Conservation (phyloP, 1,140 invertebrate species). For the Pseudomyrmex gracilis region DNA sequence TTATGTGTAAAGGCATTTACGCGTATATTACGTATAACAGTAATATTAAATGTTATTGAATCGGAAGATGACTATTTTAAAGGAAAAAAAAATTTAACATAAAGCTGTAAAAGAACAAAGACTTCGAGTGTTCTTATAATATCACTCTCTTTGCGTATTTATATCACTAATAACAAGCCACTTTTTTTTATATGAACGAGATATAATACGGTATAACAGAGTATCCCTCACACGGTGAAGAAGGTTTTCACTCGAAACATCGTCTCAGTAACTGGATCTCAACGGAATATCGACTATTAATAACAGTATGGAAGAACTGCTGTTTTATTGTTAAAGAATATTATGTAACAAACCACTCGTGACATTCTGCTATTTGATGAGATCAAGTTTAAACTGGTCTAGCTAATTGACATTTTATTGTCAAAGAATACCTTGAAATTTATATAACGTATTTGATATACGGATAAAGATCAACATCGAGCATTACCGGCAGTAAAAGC, state of each 20-base stretch:
- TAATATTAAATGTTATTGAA: too few species aligned
- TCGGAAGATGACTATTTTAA: not conserved
- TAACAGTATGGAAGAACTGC: not conserved
- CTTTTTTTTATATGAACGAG: too few species aligned
- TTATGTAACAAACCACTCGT: not conserved
- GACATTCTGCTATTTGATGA: not conserved
- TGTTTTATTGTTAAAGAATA: not conserved
- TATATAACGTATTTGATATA: not conserved
- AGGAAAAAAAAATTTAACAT: too few species aligned
- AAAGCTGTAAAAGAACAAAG: too few species aligned
- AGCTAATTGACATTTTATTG: constrained; percentile 27
- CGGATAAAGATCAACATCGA: not conserved
- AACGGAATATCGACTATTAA: not conserved
- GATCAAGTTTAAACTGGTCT: not conserved
- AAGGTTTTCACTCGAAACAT: not conserved
- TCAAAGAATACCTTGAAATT: not conserved
- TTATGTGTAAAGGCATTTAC: too few species aligned
- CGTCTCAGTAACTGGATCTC: not conserved
- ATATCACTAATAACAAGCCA: too few species aligned
- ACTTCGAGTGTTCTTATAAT: too few species aligned
- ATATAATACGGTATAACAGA: constrained; percentile 19
- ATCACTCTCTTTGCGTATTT: not conserved
- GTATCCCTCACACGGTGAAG: not conserved
- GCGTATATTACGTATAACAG: not conserved
- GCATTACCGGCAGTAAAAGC: not conserved